Evolutionary conservation across 2,888 invertebrate species (phyloP), one percentile per base, ranked within the genome.

Genomic region (Oconnorella tubifera): DNA sequence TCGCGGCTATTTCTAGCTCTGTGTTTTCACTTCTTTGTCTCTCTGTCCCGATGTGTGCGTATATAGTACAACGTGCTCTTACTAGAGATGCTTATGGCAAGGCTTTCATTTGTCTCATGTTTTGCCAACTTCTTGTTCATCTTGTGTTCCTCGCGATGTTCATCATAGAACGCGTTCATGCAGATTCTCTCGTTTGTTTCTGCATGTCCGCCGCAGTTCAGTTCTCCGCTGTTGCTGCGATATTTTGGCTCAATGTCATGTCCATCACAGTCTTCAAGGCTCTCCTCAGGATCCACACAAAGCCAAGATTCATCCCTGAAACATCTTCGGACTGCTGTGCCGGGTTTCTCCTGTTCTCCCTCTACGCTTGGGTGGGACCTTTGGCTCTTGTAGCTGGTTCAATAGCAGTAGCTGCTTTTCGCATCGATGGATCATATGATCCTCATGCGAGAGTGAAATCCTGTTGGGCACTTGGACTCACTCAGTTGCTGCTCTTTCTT

Each of bases 241-340:
- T 31, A 29, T 60, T 60, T 51, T 60, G 60, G 60, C 60, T 60
- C 29, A 60, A 48, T 51, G 60, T 60, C 60, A 48, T 60, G 49
- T 28, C 60, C 3, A 50, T 60, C 29, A 49, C 29, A 49, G 60
- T 60, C 50, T 60, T 60, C 60, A 23, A 28, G 10, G 28, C 49
- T 3, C 60, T 60, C 4, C 53, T 51, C 14, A 51, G 53, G 6
- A 25, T 51, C 25, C 53, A 51, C 53, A 25, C n/a, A 10, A 14
- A 48, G n/a, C 56, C 31, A 1, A 23, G 14, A 23, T 10, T 23
- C 1, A 33, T 1, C 56, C 0, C 56, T 1, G 4, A n/a, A 3
- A 0, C 59, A 4, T n/a, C 29, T 29, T 1, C 40, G 14, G 48
- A 29, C 23, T 49, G 31, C 27, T 60, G 60, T 51, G 28, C 31